A percentile compares a stretch with the other conserved stretches of the same genome.
Evolutionary conservation across 2,888 invertebrate species (phyloP).

Genomic region (Elmis aenea): DNA sequence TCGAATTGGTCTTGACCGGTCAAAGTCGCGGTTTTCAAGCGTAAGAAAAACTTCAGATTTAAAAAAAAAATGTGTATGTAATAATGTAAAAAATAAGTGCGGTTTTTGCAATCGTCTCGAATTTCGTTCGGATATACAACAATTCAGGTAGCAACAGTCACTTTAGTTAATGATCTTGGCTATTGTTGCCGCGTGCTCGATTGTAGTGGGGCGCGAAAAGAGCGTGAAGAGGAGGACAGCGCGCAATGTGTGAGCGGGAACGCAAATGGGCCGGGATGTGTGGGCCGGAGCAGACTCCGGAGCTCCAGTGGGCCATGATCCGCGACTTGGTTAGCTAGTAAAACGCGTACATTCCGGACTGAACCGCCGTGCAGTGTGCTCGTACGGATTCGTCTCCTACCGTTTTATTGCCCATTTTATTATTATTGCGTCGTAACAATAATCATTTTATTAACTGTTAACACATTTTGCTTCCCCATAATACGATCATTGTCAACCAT

Average conservation of each 20-base stretch:
- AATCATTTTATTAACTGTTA: conserved; percentile 41
- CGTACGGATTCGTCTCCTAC: conserved; percentile 33
- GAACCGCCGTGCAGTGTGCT: conserved; percentile 42
- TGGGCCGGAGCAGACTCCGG: conserved; percentile 55
- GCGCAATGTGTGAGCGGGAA: conserved; percentile 39
- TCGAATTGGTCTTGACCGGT: too few relatives aligned
- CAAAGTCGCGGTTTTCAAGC: too few relatives aligned
- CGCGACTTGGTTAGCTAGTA: conserved; percentile 62
- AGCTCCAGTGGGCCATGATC: conserved; percentile 52
- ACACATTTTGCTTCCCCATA: conserved; percentile 21
- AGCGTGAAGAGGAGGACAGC: conserved; percentile 42
- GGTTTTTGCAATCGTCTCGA: too few relatives aligned
- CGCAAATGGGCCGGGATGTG: conserved; percentile 46
- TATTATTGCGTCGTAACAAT: conserved; percentile 44
- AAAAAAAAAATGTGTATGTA: too few relatives aligned
- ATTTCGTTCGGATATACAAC: conserved; percentile 20
- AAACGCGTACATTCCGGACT: conserved; percentile 55
- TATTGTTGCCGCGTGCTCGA: conserved; percentile 40
- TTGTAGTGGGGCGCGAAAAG: conserved; percentile 42
- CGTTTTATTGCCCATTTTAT: conserved; percentile 41
- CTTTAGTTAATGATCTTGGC: conserved; percentile 44
- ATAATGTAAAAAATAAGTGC: too few relatives aligned
- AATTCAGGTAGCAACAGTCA: conserved; percentile 45
- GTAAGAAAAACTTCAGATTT: too few relatives aligned
- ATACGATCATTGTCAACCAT: conserved; percentile 20